Percentiles rank a stretch among this genome's conserved stretches.
Evolutionary conservation across 2,797 vertebrate species (phyloP).

Genomic region (Thamnophis elegans): DNA sequence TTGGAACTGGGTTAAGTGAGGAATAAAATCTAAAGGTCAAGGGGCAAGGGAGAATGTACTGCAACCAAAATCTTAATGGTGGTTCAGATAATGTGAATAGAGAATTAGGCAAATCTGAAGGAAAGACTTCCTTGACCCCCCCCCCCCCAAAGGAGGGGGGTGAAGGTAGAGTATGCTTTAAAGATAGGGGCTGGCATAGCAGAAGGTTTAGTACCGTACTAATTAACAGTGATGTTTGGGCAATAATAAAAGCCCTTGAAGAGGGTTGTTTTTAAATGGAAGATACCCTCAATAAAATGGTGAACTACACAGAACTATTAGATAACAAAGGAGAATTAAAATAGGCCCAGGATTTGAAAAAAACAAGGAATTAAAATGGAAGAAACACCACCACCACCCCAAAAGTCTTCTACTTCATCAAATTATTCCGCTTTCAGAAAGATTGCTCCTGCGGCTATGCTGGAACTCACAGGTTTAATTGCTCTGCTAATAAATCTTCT

Average conservation of each 20-base stretch:
- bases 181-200: background rate
- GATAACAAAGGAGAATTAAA: no score
- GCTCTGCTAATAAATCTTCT: background rate
- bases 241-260: background rate
- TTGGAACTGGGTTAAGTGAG: background rate
- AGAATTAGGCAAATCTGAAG: background rate
- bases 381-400: background rate
- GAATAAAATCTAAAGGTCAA: no score
- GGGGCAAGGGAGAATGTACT: background rate
- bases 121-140: background rate
- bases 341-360: no score
- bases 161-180: background rate
- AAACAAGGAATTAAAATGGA: no score
- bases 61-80: background rate
- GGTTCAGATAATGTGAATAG: background rate
- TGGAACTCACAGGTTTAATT: background rate
- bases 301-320: no score
- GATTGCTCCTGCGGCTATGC: background rate
- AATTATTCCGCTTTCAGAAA: background rate
- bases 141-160: background rate
- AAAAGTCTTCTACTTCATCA: background rate
- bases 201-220: background rate
- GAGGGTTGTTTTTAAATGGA: background rate
- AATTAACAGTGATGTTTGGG: background rate
- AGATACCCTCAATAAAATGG: no score